Conservation (phyloP, 1,140 invertebrate species). For the Anoplophora glabripennis region DNA sequence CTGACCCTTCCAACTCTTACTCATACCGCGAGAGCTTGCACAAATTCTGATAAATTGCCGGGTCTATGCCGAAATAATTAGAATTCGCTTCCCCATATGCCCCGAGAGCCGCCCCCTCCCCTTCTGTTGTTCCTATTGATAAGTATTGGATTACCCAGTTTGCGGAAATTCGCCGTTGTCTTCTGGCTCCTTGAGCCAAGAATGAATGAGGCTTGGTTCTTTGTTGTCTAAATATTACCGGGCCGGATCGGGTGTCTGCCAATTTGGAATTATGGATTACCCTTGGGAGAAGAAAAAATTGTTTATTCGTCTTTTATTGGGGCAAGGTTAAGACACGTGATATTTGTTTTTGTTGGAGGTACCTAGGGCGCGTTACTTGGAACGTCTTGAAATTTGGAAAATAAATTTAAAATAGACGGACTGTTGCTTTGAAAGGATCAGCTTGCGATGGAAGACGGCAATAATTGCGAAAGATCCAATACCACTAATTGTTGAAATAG, state of each 20-base stretch:
- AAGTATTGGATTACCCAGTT: slow-evolving; percentile 20
- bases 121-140: slow-evolving; percentile 12
- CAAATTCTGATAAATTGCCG: slow-evolving; percentile 16
- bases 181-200: not conserved
- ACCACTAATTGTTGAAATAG: no score
- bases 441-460: no score
- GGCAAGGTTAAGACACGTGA: not conserved
- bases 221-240: no score
- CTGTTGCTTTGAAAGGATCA: no score
- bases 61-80: slow-evolving; percentile 28
- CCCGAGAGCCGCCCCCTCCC: not conserved
- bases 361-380: no score
- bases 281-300: no score
- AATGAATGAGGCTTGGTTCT: no score
- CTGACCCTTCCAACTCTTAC: slow-evolving; percentile 13
- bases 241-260: no score
- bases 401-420: no score
- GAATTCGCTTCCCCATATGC: slow-evolving; percentile 14
- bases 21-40: slow-evolving; percentile 11
- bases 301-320: not conserved
- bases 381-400: no score
- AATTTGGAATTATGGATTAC: no score
- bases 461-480: no score
- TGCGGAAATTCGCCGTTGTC: slow-evolving; percentile 13
- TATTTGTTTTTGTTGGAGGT: not conserved